A percentile compares a stretch with the other conserved stretches of the same genome.
Evolutionary conservation across 2,888 invertebrate species (phyloP).

Genomic region (Nemapogon koenigi): DNA sequence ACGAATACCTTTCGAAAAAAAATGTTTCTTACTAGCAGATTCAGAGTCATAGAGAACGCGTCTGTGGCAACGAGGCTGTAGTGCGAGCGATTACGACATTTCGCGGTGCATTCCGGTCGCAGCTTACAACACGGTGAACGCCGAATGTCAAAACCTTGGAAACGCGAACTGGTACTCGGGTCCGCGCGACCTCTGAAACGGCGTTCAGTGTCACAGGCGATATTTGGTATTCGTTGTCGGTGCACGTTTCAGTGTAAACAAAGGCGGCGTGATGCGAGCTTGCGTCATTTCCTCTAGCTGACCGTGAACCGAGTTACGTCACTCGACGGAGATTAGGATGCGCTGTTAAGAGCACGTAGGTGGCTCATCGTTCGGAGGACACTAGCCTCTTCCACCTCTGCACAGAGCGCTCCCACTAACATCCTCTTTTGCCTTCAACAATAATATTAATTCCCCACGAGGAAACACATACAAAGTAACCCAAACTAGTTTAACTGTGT

Average conservation of each 20-base stretch:
- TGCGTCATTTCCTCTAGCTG: conserved; percentile 61
- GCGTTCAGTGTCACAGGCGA: too few relatives aligned
- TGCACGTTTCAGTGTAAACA: neutral
- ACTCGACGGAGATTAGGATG: conserved; percentile 44
- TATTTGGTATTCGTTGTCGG: too few relatives aligned
- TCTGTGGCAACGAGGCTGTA: too few relatives aligned
- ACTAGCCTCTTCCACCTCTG: conserved; percentile 26
- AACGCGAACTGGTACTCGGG: neutral
- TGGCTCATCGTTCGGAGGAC: conserved; percentile 24
- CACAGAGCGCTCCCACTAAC: conserved; percentile 10
- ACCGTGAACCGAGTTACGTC: conserved; percentile 61
- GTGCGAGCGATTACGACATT: conserved; percentile 1
- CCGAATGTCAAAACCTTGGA: conserved; percentile 9
- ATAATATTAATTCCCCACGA: too few relatives aligned
- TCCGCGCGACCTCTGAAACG: conserved; percentile 1
- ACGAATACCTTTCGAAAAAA: too few relatives aligned
- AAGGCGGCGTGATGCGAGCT: conserved; percentile 28
- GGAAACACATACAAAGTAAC: too few relatives aligned
- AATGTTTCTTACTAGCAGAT: too few relatives aligned
- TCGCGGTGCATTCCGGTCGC: neutral
- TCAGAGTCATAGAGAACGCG: too few relatives aligned
- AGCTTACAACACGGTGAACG: neutral
- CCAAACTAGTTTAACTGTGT: too few relatives aligned
- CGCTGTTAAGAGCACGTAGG: conserved; percentile 23
- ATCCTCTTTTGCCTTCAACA: too few relatives aligned